These are phyloP conservation scores for Lycopodina hypogea DNA, from an alignment of 37 sponge, comb jelly and placozoan genomes.

Conservation along the genomic window DNA sequence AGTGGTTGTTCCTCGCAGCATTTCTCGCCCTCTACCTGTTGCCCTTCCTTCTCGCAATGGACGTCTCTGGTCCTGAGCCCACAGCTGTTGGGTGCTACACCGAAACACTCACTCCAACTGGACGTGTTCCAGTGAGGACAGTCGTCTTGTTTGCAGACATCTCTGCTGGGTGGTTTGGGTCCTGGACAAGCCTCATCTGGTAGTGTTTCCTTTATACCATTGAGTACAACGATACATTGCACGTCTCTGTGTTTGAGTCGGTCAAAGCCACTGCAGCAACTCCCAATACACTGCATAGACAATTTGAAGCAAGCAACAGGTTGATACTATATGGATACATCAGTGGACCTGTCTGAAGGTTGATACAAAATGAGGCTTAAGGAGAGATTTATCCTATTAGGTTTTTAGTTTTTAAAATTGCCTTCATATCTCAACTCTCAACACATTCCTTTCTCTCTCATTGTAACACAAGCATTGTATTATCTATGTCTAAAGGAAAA, in stretches of 20 bases:
- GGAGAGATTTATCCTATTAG: too few species aligned
- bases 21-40: neutral
- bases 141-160: neutral
- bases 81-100: neutral
- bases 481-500: too few species aligned
- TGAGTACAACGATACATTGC: neutral
- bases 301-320: too few species aligned
- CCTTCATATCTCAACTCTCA: too few species aligned
- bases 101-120: neutral
- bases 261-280: neutral
- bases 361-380: too few species aligned
- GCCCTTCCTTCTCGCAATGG: neutral
- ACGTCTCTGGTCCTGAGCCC: slow-evolving; percentile 2
- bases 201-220: neutral
- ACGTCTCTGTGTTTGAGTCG: neutral
- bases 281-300: slow-evolving; percentile 3
- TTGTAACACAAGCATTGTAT: too few species aligned
- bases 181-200: slow-evolving; percentile 4
- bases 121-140: slow-evolving; percentile 10
- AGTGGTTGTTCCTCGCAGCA: slow-evolving; percentile 4
- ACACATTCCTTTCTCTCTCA: too few species aligned
- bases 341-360: too few species aligned
- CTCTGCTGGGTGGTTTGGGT: neutral
- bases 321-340: too few species aligned
- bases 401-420: too few species aligned